Conservation (phyloP, 35 echinoderm and acorn worm genomes). For the Heliocidaris erythrogramma region DNA sequence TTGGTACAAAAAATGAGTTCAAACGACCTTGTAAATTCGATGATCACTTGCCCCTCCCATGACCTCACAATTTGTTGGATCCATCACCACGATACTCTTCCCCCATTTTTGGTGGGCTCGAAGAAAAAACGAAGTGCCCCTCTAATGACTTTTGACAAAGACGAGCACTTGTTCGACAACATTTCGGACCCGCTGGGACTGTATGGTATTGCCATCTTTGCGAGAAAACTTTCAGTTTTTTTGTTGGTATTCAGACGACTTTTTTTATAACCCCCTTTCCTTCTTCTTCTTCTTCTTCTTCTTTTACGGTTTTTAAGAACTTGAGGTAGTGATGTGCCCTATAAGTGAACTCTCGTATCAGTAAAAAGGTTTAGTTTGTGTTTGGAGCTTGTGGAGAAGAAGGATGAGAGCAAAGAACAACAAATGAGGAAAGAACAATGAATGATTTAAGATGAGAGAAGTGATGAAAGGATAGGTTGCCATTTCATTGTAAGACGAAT, state of each 20-base stretch:
- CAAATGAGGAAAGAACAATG: no score
- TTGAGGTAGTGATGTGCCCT: background rate
- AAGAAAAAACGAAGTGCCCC: background rate
- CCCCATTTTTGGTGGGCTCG: slow-evolving; percentile 17
- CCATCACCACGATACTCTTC: background rate
- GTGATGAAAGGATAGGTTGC: no score
- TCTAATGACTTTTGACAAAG: slow-evolving; percentile 31
- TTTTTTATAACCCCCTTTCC: background rate
- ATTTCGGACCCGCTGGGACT: background rate
- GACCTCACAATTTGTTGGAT: slow-evolving; percentile 10
- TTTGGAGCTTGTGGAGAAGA: background rate
- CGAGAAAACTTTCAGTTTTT: background rate
- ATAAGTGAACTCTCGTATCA: background rate
- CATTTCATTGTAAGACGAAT: no score
- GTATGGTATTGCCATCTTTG: slow-evolving; percentile 28
- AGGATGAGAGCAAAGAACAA: background rate
- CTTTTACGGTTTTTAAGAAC: background rate
- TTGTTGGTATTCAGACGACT: background rate
- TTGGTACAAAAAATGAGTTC: background rate
- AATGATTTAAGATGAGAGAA: no score
- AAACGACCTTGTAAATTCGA: slow-evolving; percentile 3
- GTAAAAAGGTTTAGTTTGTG: background rate
- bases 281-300: background rate
- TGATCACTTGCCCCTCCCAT: background rate
- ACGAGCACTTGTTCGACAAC: slow-evolving; percentile 33